Conservation (phyloP, 2,888 invertebrate genomes). For the Xestia ashworthii region DNA sequence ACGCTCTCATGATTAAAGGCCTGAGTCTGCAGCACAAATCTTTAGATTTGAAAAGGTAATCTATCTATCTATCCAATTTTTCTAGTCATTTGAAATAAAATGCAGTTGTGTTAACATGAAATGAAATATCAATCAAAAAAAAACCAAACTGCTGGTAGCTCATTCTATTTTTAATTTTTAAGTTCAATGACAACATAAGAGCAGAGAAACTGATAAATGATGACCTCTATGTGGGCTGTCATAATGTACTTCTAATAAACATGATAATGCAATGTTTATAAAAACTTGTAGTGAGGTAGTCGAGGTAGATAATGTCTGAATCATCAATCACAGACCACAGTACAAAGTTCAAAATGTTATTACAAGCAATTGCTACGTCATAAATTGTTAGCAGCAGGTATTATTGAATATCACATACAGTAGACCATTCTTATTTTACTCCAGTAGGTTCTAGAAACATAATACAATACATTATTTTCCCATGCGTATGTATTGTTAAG, state of each 20-base stretch:
- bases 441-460: background rate
- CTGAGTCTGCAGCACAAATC: background rate
- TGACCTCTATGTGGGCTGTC: background rate
- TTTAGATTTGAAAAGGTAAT: background rate
- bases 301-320: constrained; percentile 21
- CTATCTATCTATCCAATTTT: background rate
- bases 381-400: background rate
- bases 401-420: background rate
- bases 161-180: constrained; percentile 1
- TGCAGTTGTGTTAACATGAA: background rate
- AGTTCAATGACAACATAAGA: background rate
- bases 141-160: too few relatives aligned
- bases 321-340: constrained; percentile 24
- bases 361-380: background rate
- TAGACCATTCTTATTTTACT: background rate
- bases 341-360: constrained; percentile 37
- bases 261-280: constrained; percentile 12
- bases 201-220: constrained; percentile 12
- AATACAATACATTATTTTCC: background rate
- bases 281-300: constrained; percentile 30
- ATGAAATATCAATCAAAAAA: background rate
- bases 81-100: background rate
- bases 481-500: constrained; percentile 2
- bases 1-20: background rate
- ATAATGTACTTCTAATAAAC: background rate